Evolutionary conservation across 2,797 vertebrate species (phyloP).

Genomic region (Sebastes paucispinis): DNA sequence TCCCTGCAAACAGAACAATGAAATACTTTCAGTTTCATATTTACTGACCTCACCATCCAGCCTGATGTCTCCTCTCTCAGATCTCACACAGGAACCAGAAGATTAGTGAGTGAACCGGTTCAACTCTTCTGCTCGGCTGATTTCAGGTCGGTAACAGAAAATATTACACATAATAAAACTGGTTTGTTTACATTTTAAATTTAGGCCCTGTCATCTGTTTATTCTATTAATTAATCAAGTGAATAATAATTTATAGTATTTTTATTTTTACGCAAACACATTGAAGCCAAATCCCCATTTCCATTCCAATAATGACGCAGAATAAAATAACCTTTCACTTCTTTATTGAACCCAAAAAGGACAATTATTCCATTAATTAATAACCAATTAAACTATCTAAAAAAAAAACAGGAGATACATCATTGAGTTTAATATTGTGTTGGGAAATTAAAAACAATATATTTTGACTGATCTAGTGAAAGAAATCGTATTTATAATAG

Average conservation of each 20-base stretch:
- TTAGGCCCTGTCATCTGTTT: neutral
- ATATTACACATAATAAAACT: neutral
- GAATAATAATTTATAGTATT: neutral
- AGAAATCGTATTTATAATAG: neutral
- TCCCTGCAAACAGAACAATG: neutral
- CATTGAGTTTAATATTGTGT: neutral
- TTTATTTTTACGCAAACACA: neutral
- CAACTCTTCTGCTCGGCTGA: neutral
- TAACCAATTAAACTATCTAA: neutral
- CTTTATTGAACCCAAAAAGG: neutral
- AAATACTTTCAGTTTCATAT: rapidly evolving
- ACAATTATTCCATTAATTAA: neutral
- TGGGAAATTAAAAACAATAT: neutral
- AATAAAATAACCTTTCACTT: neutral
- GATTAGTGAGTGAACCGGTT: neutral
- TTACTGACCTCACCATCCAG: neutral
- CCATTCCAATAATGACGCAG: neutral
- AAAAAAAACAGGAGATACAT: neutral
- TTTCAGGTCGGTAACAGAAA: neutral
- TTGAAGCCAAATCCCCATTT: neutral
- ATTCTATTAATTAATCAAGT: neutral
- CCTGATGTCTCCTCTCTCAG: neutral
- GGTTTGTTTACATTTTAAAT: neutral
- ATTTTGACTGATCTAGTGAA: neutral
- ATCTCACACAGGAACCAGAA: neutral